Percentiles rank a stretch among this genome's conserved stretches.
phyloP scores from a whole-genome alignment of 2,888 invertebrate species.

The Leucoma salicis region DNA sequence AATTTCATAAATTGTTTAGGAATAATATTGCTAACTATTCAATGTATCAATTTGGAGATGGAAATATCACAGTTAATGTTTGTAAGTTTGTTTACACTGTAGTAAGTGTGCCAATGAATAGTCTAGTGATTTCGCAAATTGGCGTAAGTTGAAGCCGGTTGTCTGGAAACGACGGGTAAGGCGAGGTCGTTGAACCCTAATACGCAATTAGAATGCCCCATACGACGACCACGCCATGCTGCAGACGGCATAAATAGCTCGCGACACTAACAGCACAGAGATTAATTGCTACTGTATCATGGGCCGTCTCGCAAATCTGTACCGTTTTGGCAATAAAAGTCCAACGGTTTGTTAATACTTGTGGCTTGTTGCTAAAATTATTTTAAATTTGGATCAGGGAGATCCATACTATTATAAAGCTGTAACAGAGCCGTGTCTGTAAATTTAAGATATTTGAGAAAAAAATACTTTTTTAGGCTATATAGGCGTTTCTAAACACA shows the following conservation, averaged over 20 bases:
- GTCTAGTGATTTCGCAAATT: conserved; percentile 63
- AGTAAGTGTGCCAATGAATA: conserved; percentile 31
- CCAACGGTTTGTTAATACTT: no score
- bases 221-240: conserved; percentile 62
- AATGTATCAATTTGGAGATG: no score
- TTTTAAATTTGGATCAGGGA: no score
- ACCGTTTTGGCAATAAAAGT: conserved; percentile 39
- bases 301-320: conserved; percentile 33
- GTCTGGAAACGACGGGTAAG: conserved; percentile 55
- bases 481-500: no score
- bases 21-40: no score
- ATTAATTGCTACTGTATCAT: conserved; percentile 65
- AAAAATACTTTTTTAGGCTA: no score
- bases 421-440: no score
- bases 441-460: no score
- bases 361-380: no score
- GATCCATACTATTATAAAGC: no score
- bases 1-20: no score
- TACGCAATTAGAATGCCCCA: conserved; percentile 80
- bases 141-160: conserved; percentile 53
- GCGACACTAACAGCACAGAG: conserved; percentile 57
- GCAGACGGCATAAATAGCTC: conserved; percentile 74
- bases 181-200: conserved; percentile 74
- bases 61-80: not conserved
- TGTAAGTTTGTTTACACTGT: conserved; percentile 22